phyloP scores from a whole-genome alignment of 2,797 vertebrate species.

The Jordanella pulchra region DNA sequence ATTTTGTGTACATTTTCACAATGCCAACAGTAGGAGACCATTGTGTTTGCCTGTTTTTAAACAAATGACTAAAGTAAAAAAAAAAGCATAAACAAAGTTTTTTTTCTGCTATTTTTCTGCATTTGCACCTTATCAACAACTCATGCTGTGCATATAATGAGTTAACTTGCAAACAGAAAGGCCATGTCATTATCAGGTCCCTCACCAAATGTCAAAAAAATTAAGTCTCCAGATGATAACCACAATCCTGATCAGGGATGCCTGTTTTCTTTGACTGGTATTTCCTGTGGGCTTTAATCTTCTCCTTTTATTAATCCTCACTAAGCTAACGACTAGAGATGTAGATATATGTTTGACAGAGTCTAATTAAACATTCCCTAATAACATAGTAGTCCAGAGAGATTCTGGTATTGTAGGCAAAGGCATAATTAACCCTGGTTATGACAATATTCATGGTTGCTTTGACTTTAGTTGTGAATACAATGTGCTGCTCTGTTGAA shows the following conservation, averaged over 20 bases:
- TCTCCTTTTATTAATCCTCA: conserved; percentile 56
- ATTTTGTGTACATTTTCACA: conserved; percentile 9
- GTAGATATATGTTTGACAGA: conserved; percentile 58
- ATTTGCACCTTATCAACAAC: conserved; percentile 59
- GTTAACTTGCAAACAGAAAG: conserved; percentile 63
- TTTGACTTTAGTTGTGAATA: conserved; percentile 78
- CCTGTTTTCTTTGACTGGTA: conserved; percentile 56
- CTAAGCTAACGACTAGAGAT: conserved; percentile 58
- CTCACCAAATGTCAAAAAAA: conserved; percentile 75
- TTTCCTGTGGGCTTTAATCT: conserved; percentile 57
- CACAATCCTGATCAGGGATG: conserved; percentile 64
- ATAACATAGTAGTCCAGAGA: conserved; percentile 61
- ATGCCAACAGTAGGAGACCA: conserved; percentile 2
- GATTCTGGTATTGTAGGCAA: conserved; percentile 47
- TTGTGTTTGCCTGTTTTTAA: conserved; percentile 10
- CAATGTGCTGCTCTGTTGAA: conserved; percentile 49
- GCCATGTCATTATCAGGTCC: conserved; percentile 71
- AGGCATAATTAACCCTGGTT: conserved; percentile 76
- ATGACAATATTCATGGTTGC: conserved; percentile 64
- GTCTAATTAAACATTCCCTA: conserved; percentile 75
- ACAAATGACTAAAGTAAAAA: conserved; percentile 10
- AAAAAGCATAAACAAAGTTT: conserved; percentile 37
- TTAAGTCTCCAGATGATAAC: conserved; percentile 61
- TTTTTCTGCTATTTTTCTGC: conserved; percentile 41
- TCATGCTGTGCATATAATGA: conserved; percentile 33